A percentile compares a stretch with the other conserved stretches of the same genome.
Conservation (phyloP, 1,140 invertebrate species). For the Heliconius congener region DNA sequence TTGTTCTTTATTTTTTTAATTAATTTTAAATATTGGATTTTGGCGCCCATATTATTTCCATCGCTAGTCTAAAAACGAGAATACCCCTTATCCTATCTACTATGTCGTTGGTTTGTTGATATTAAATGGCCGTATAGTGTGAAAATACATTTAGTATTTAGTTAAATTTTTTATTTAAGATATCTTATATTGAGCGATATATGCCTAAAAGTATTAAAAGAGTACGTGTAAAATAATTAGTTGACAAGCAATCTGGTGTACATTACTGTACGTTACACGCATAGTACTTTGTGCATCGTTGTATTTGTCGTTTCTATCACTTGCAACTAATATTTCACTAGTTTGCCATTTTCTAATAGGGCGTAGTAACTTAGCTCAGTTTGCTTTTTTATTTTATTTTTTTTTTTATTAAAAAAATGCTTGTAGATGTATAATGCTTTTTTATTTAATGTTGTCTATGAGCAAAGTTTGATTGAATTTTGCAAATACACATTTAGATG, state of each 20-base stretch:
- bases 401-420: conserved; percentile 23
- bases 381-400: conserved; percentile 25
- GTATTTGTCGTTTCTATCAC: conserved; percentile 60
- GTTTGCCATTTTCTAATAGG: conserved; percentile 32
- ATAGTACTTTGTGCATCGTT: conserved; percentile 77
- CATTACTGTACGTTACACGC: conserved; percentile 76
- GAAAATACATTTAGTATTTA: conserved; percentile 38
- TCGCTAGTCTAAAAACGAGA: background rate
- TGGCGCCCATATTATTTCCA: no score
- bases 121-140: conserved; percentile 16
- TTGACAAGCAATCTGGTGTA: conserved; percentile 69
- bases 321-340: conserved; percentile 25
- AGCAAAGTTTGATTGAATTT: conserved; percentile 64
- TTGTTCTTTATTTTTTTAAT: no score
- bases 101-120: background rate
- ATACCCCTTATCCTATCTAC: background rate
- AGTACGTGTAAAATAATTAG: conserved; percentile 69
- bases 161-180: conserved; percentile 50
- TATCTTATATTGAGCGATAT: conserved; percentile 58
- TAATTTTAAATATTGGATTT: no score
- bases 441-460: conserved; percentile 31
- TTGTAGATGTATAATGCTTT: conserved; percentile 39
- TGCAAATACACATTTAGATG: conserved; percentile 55
- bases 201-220: conserved; percentile 79
- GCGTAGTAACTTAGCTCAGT: conserved; percentile 22